phyloP scores from a whole-genome alignment of 2,888 invertebrate species.

The Neoscelio sp. region DNA sequence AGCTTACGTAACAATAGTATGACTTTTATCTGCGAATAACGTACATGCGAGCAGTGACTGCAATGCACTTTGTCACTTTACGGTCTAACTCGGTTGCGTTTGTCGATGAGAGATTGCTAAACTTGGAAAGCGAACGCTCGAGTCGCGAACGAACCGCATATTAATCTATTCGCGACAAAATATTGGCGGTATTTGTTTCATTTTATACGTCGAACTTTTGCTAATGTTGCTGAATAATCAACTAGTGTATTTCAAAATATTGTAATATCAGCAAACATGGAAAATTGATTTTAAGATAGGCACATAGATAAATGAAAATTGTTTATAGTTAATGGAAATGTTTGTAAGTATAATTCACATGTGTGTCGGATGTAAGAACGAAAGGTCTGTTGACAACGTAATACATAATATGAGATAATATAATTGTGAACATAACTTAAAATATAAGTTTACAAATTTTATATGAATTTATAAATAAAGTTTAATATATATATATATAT shows the following conservation, averaged over 20 bases:
- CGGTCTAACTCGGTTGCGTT: conserved; percentile 52
- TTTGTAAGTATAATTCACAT: no score
- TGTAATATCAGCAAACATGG: conserved; percentile 20
- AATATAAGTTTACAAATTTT: no score
- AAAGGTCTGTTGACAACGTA: no score
- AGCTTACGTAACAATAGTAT: conserved; percentile 68
- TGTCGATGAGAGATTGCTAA: conserved; percentile 66
- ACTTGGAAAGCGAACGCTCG: conserved; percentile 56
- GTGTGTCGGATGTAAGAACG: no score
- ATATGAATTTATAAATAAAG: no score
- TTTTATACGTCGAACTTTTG: conserved; percentile 54
- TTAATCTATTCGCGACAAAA: conserved; percentile 59
- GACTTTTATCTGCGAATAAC: conserved; percentile 66
- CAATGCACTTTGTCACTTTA: conserved; percentile 67
- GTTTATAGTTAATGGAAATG: no score
- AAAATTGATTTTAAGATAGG: conserved; percentile 25
- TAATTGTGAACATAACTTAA: no score
- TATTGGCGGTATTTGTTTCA: conserved; percentile 62
- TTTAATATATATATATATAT: no score
- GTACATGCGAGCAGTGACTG: conserved; percentile 47
- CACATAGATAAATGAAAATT: no score
- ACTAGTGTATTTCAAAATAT: conserved; percentile 56
- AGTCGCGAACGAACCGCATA: conserved; percentile 49
- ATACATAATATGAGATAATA: no score
- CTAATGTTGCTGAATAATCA: conserved; percentile 42